Evolutionary conservation across 1,140 invertebrate species (phyloP), one percentile per base, ranked within the genome.

Genomic region (Halyomorpha halys): DNA sequence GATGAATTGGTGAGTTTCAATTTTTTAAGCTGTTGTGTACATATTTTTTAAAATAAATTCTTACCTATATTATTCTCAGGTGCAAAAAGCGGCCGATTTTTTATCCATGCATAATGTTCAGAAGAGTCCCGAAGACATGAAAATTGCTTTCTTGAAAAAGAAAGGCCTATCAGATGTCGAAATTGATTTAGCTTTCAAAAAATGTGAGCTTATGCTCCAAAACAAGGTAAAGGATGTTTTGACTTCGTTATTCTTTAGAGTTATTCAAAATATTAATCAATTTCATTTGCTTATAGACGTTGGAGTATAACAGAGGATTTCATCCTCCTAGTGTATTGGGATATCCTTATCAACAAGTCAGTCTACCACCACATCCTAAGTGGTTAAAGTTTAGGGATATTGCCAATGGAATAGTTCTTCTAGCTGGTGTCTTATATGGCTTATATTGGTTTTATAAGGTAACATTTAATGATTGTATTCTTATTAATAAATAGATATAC

Each of bases 71-170:
- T 27, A 19, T 56, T 45, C 25, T 27, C 30, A 67, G 66, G 62
- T 67, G 5, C 51, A 64, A 23, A 67, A 56, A 8, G 66, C 66
- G 2, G 66, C 59, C 3, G 44, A 67, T 15, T 67, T 67, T 60
- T 44, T 67, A 18, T 39, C 34, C 8, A 61, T 56, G n/a, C 62
- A 54, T 2, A 63, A 63, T 44, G 62, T 67, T 3, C 39, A 60
- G 18, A 64, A 59, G 15, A 59, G 45, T 53, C 39, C 66, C 2
- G 16, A 45, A 15, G 56, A 64, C 18, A 14, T 51, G 27, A 67
- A 67, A 64, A 39, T 61, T 21, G 54, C 62, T 25, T 67, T 67
- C 53, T 44, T 67, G 16, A 67, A 67, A 21, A 67, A 67, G 59
- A 67, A 67, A 61, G 66, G 66, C 6, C 27, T 67, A 3, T 59